Base-by-base conservation (phyloP, 2,113 vertebrate genomes). In the Leucopsar rothschildi region DNA sequence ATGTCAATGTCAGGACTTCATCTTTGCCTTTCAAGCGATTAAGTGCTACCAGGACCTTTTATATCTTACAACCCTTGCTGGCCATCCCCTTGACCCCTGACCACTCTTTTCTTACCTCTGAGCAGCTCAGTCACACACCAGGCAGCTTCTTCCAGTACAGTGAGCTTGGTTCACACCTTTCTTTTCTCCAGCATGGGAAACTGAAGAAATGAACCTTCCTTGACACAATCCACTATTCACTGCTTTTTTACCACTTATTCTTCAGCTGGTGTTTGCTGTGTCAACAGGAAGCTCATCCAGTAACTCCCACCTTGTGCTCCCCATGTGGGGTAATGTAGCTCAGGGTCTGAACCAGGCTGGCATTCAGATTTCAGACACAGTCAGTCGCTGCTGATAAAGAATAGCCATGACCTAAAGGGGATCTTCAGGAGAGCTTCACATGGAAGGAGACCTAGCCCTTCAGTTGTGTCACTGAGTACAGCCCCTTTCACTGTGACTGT, bases 321-420 rank as follows among this genome's bases (percentile, higher is more conserved):
- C 29, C 15, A 3, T 4, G 23, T 0, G 0, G 44, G 56, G 24
- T 6, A 42, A 49, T 0, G 0, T 2, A 60, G 55, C 45, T 65
- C 50, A 55, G 23, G 50, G 47, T 24, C 52, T 71, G 60, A 66
- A 33, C 27, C 33, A 13, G 0, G 1, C 21, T 4, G 0, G 4
- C 66, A 53, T 2, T 68, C n/a, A 69, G 40, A 10, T 2, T 2
- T 53, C 59, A 78, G 40, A 40, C 64, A 70, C 18, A 61, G 27
- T 15, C 55, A 69, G 86, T 6, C 45, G 49, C 12, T 29, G 39
- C 47, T 75, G 75, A 82, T 17, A 59, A n/a, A 77, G 16, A 77
- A 79, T 0, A 63, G 66, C 47, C 77, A 40, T 21, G 64, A 56
- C 50, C 40, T 37, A 31, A 2, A 57, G 31, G 9, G 19, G 63